Evolutionary conservation across 2,113 vertebrate genomes (phyloP).

Genomic region (Gadus chalcogrammus): DNA sequence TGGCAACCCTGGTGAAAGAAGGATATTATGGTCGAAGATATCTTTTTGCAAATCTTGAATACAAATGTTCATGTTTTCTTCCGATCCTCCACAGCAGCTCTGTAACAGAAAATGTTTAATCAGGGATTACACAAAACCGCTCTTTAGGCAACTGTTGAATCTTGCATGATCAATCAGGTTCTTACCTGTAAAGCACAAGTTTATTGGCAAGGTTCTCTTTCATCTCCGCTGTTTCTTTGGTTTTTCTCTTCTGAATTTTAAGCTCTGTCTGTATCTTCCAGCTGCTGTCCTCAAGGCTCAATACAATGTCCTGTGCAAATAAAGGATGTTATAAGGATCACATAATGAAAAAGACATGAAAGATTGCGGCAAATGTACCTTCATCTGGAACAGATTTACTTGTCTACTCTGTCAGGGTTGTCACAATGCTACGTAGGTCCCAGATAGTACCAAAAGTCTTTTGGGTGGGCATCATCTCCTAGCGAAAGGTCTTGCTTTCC

Average conservation of each 20-base stretch:
- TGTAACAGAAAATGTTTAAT: constrained; percentile 29
- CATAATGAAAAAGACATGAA: background rate
- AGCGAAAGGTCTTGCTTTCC: background rate
- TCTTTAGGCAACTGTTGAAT: background rate
- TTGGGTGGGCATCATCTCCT: no score
- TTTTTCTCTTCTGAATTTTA: constrained; percentile 84
- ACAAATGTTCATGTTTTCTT: constrained; percentile 32
- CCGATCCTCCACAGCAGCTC: constrained; percentile 37
- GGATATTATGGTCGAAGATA: no score
- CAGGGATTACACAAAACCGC: background rate
- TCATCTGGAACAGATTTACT: no score
- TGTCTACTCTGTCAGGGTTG: no score
- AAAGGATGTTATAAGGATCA: background rate
- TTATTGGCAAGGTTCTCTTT: constrained; percentile 77
- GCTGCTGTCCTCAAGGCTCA: constrained; percentile 82
- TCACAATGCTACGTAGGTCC: no score
- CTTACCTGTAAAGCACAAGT: constrained; percentile 83
- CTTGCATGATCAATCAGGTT: background rate
- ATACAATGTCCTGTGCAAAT: constrained; percentile 76
- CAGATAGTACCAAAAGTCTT: no score
- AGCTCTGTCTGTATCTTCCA: constrained; percentile 82
- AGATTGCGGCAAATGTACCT: background rate
- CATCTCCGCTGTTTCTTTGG: constrained; percentile 80
- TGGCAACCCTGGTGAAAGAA: no score
- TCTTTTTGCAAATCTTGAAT: background rate